Evolutionary conservation across 2,113 vertebrate genomes (phyloP).

Genomic region (Elaphurus davidianus): DNA sequence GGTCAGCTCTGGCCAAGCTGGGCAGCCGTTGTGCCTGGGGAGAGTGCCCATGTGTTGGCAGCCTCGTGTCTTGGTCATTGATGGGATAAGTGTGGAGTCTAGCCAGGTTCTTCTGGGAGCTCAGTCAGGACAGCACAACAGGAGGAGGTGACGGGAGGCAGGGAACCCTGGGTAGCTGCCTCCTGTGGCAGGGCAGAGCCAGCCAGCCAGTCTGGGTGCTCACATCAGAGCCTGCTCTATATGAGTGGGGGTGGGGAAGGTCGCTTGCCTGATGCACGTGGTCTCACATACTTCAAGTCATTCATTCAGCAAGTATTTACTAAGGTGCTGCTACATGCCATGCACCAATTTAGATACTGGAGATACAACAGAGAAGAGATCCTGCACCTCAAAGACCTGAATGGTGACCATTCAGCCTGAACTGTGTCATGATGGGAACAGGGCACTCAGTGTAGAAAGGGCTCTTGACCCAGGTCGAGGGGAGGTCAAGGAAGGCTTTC

Average conservation of each 20-base stretch:
- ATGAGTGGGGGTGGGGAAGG: neutral
- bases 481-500: neutral
- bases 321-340: neutral
- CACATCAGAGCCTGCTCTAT: neutral
- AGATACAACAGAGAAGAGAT: neutral
- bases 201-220: neutral
- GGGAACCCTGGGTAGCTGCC: neutral
- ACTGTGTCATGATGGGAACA: neutral
- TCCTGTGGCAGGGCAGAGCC: neutral
- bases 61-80: neutral
- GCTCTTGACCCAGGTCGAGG: neutral
- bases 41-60: neutral
- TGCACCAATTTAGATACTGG: neutral
- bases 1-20: neutral
- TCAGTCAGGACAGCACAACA: neutral
- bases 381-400: neutral
- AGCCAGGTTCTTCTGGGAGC: slow-evolving; percentile 47
- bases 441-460: neutral
- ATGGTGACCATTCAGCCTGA: neutral
- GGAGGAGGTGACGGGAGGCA: neutral
- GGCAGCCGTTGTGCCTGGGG: neutral
- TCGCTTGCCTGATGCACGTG: neutral
- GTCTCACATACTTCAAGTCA: neutral
- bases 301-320: neutral
- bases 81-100: neutral